Conservation (phyloP, 2,797 vertebrate genomes). For the Brachymystax lenok region DNA sequence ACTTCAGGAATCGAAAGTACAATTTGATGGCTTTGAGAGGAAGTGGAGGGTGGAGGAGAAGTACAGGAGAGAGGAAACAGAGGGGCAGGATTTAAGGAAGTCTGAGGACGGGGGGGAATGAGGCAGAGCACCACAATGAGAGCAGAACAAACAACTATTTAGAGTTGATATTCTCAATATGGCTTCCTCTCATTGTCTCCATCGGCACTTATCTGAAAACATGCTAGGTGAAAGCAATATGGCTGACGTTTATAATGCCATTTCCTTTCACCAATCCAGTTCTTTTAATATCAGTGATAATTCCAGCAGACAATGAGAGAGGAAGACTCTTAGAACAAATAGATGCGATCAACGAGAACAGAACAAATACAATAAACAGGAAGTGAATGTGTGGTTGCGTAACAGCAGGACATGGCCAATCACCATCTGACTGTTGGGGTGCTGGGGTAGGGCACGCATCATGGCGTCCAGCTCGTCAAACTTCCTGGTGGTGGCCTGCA, state of each 20-base stretch:
- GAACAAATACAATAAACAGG: not conserved
- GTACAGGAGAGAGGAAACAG: slow-evolving; percentile 46
- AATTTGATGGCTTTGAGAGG: not conserved
- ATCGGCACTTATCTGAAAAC: not conserved
- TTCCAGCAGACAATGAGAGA: not conserved
- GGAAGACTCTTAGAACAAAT: not conserved
- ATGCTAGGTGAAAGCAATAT: not conserved
- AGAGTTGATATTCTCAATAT: not conserved
- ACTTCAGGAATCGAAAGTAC: not conserved
- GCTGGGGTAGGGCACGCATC: slow-evolving; percentile 83
- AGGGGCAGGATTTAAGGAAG: slow-evolving; percentile 36
- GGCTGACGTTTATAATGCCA: not conserved
- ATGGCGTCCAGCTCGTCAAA: slow-evolving; percentile 89
- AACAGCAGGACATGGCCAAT: slow-evolving; percentile 5
- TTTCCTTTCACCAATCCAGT: not conserved
- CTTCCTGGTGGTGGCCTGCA: slow-evolving; percentile 83
- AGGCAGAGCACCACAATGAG: slow-evolving; percentile 31
- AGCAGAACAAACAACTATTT: slow-evolving; percentile 1
- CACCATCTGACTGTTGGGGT: slow-evolving; percentile 81
- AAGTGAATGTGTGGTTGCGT: not conserved
- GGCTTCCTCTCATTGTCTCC: not conserved
- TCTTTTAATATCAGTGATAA: not conserved
- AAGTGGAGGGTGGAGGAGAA: slow-evolving; percentile 49
- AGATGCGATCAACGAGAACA: not conserved
- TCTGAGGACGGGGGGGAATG: slow-evolving; percentile 22